Percentiles rank a stretch among this genome's conserved stretches.
phyloP scores from a whole-genome alignment of 2,113 vertebrate species.

The Gadus chalcogrammus region DNA sequence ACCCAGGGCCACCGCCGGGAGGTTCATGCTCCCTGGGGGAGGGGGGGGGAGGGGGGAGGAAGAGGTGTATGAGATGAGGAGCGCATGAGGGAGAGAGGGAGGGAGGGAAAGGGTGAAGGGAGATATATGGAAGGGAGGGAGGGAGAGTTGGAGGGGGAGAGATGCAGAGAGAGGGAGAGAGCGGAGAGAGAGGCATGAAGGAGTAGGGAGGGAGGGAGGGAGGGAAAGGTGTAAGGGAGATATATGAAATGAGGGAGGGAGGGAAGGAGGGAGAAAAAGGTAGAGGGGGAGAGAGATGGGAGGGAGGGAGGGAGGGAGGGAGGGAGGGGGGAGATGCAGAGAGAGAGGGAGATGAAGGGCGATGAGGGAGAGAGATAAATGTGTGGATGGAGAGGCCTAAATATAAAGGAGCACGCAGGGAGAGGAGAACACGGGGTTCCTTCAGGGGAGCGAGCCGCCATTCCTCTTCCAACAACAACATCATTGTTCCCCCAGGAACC shows the following conservation, averaged over 20 bases:
- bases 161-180: neutral
- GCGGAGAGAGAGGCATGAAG: neutral
- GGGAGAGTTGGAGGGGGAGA: neutral
- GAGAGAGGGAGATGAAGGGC: neutral
- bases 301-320: too few relatives aligned
- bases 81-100: neutral
- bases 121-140: neutral
- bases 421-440: too few relatives aligned
- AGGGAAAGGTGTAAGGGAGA: neutral
- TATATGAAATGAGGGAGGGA: too few relatives aligned
- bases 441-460: too few relatives aligned
- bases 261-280: too few relatives aligned
- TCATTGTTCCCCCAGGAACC: too few relatives aligned
- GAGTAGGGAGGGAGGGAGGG: neutral
- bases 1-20: conserved; percentile 90
- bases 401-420: too few relatives aligned
- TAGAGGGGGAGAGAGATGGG: too few relatives aligned
- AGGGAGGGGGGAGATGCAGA: neutral
- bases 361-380: neutral
- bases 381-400: neutral
- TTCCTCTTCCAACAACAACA: too few relatives aligned
- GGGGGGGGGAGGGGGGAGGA: neutral
- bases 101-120: too few relatives aligned
- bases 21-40: conserved; percentile 82
- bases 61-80: neutral